Evolutionary conservation across 1,140 invertebrate genomes (phyloP).

Genomic region (Pogonomyrmex californicus): DNA sequence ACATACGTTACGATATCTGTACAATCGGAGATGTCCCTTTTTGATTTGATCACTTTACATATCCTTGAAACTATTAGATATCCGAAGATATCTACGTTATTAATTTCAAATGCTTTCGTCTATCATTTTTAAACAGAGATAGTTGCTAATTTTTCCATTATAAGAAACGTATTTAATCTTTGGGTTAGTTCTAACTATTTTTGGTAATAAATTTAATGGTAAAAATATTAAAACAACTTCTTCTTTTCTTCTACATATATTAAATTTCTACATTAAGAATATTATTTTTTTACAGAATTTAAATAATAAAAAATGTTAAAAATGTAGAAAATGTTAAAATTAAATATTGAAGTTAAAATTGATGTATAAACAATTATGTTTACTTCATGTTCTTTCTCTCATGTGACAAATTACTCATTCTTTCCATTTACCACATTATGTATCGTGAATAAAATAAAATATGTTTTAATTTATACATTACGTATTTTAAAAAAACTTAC

Average conservation of each 20-base stretch:
- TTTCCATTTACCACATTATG: not conserved
- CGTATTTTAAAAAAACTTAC: conserved; percentile 86
- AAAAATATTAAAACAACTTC: not conserved
- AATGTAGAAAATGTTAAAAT: not conserved
- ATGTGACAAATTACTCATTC: not conserved
- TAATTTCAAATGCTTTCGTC: not conserved
- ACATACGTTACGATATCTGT: not conserved
- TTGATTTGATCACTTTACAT: not conserved
- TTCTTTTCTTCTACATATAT: not conserved
- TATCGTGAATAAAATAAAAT: not conserved
- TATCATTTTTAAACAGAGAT: not conserved
- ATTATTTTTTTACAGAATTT: too few species aligned
- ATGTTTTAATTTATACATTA: not conserved
- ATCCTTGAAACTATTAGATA: not conserved
- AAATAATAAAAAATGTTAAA: not conserved
- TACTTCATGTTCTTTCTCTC: not conserved
- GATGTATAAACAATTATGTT: not conserved
- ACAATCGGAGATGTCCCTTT: not conserved
- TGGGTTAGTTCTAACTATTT: conserved; percentile 5
- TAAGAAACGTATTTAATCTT: not conserved
- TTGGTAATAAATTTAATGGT: not conserved
- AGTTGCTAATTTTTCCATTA: not conserved
- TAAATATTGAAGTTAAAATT: not conserved
- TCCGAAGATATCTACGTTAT: not conserved
- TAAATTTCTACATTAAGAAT: too few species aligned